Percentiles rank a stretch among this genome's conserved stretches.
Conservation (phyloP, 2,888 invertebrate species). For the Pyrrhosoma nymphula region DNA sequence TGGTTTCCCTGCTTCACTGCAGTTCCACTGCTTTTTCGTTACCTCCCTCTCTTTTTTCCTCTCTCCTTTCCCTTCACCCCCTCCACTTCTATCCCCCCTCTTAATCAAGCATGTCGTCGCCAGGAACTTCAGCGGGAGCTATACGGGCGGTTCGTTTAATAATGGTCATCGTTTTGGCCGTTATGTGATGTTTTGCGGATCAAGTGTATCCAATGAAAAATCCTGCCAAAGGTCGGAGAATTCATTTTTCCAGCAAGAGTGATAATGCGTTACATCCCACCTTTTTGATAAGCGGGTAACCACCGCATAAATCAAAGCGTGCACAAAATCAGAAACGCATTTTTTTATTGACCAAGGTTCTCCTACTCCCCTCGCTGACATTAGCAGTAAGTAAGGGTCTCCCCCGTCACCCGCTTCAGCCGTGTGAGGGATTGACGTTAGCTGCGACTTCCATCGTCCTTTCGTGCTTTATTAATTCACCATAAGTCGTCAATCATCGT, state of each 20-base stretch:
- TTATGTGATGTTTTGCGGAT: neutral
- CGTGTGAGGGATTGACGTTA: neutral
- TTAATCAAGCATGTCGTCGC: too few relatives aligned
- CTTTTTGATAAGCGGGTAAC: neutral
- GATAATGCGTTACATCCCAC: neutral
- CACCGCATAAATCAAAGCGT: neutral
- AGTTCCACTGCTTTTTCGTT: too few relatives aligned
- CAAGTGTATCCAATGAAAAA: neutral
- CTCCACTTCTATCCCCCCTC: too few relatives aligned
- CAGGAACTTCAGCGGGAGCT: too few relatives aligned
- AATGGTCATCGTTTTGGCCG: too few relatives aligned
- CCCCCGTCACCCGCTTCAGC: neutral
- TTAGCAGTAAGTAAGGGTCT: neutral
- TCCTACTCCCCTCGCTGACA: neutral
- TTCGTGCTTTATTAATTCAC: slow-evolving; percentile 60
- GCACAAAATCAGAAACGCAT: neutral
- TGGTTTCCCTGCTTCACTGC: too few relatives aligned
- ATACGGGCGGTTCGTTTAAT: too few relatives aligned
- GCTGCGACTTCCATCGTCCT: neutral
- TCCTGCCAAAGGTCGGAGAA: neutral
- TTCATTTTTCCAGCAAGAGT: neutral
- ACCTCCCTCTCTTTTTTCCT: too few relatives aligned
- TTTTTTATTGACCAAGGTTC: neutral
- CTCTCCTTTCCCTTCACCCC: too few relatives aligned
- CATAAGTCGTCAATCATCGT: slow-evolving; percentile 31